phyloP scores from a whole-genome alignment of 2,113 vertebrate genomes.

The Mormyrus iriodes region DNA sequence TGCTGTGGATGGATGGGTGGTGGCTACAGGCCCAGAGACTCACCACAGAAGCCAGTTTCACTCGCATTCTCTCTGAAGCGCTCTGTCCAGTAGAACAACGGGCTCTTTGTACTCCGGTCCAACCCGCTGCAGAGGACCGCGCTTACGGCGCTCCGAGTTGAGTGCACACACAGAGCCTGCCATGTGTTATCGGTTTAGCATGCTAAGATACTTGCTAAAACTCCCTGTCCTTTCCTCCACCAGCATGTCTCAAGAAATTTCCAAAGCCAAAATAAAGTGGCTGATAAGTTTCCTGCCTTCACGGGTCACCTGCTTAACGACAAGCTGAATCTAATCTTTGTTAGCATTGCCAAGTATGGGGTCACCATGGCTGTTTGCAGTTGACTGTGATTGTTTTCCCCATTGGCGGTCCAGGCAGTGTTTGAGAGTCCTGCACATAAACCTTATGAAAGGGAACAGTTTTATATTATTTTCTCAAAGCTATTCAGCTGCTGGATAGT shows the following conservation, averaged over 20 bases:
- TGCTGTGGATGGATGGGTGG: neutral
- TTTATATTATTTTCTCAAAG: neutral
- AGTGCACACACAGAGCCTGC: neutral
- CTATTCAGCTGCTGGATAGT: neutral
- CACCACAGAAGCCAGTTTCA: constrained; percentile 33
- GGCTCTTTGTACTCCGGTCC: constrained; percentile 42
- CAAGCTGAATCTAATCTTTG: neutral
- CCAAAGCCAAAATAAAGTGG: neutral
- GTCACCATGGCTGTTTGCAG: neutral
- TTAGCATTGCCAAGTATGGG: neutral
- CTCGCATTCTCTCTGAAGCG: constrained; percentile 27
- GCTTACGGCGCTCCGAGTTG: constrained; percentile 26
- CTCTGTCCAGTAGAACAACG: constrained; percentile 42
- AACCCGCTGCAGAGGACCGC: constrained; percentile 21
- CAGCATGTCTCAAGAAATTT: neutral
- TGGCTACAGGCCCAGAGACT: constrained; percentile 13
- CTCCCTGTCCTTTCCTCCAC: constrained; percentile 8
- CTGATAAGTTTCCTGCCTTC: neutral
- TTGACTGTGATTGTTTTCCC: neutral
- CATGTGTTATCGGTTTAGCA: constrained; percentile 25
- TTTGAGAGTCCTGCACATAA: neutral
- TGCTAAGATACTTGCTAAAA: constrained; percentile 2
- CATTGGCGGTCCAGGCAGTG: no score
- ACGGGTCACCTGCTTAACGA: neutral
- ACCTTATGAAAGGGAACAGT: neutral